A percentile compares a stretch with the other conserved stretches of the same genome.
Evolutionary conservation across 1,140 invertebrate species (phyloP).

Genomic region (Drosophila triauraria): DNA sequence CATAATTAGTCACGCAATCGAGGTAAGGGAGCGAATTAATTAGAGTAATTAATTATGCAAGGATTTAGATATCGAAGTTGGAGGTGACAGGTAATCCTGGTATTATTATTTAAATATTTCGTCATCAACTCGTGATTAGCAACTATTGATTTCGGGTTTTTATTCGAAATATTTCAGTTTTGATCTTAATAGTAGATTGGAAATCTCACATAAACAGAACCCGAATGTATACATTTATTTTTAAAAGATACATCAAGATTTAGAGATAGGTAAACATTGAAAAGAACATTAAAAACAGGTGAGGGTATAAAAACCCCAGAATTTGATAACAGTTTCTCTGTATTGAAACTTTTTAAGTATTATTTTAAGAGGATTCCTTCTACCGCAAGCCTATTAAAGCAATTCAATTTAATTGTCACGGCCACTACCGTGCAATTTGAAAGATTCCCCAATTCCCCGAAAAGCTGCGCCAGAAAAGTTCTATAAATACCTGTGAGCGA

Average conservation of each 20-base stretch:
- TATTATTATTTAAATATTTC: background rate
- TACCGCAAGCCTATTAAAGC: conserved; percentile 35
- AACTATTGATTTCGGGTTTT: background rate
- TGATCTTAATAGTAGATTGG: too few species aligned
- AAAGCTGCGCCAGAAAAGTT: conserved; percentile 45
- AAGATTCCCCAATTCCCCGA: conserved; percentile 34
- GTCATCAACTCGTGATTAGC: background rate
- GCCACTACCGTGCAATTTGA: conserved; percentile 36
- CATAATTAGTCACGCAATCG: background rate
- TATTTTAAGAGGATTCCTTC: background rate
- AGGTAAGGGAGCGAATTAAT: conserved; percentile 1
- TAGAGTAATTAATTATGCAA: conserved; percentile 4
- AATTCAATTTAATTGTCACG: conserved; percentile 46
- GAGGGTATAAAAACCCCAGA: too few species aligned
- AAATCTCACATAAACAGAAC: too few species aligned
- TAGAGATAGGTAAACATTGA: too few species aligned
- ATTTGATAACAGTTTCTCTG: too few species aligned
- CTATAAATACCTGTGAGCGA: conserved; percentile 52
- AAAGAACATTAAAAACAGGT: too few species aligned
- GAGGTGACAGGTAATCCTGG: background rate
- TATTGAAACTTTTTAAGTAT: background rate
- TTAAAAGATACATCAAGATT: too few species aligned
- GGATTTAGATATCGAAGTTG: too few species aligned
- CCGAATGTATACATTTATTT: too few species aligned
- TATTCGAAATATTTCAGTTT: too few species aligned